phyloP scores from a whole-genome alignment of 2,113 vertebrate species.

The Pachypanchax playfairii region DNA sequence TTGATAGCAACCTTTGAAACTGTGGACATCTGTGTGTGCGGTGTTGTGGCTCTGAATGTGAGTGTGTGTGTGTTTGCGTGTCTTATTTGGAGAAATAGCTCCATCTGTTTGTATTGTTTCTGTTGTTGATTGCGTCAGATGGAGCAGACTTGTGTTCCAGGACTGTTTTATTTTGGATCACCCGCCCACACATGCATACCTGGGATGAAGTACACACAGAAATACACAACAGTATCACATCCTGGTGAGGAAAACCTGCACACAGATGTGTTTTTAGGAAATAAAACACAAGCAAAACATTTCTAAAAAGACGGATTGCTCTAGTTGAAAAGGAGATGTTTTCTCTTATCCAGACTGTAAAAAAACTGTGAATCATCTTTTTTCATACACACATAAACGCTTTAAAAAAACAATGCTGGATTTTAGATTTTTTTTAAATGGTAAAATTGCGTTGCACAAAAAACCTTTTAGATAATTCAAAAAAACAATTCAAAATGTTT shows the following conservation, averaged over 20 bases:
- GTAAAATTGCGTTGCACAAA: too few relatives aligned
- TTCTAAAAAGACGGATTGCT: slow-evolving; percentile 38
- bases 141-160: slow-evolving; percentile 57
- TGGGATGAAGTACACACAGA: slow-evolving; percentile 32
- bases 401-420: neutral
- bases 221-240: slow-evolving; percentile 31
- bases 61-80: slow-evolving; percentile 19
- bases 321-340: slow-evolving; percentile 37
- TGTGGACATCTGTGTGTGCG: slow-evolving; percentile 60
- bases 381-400: neutral
- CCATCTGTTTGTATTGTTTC: slow-evolving; percentile 71
- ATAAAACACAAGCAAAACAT: slow-evolving; percentile 23
- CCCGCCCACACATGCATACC: slow-evolving; percentile 52
- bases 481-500: too few relatives aligned
- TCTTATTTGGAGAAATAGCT: slow-evolving; percentile 36
- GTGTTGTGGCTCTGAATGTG: slow-evolving; percentile 4
- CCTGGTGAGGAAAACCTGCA: slow-evolving; percentile 26
- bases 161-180: slow-evolving; percentile 46
- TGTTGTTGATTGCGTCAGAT: slow-evolving; percentile 51
- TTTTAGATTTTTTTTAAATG: neutral
- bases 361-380: slow-evolving; percentile 14
- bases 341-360: slow-evolving; percentile 7
- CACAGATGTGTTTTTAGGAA: slow-evolving; percentile 43
- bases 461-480: neutral
- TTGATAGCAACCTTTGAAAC: slow-evolving; percentile 68